A percentile compares a stretch with the other conserved stretches of the same genome.
phyloP scores from a whole-genome alignment of 1,140 invertebrate genomes.

The Trachymyrmex septentrionalis region DNA sequence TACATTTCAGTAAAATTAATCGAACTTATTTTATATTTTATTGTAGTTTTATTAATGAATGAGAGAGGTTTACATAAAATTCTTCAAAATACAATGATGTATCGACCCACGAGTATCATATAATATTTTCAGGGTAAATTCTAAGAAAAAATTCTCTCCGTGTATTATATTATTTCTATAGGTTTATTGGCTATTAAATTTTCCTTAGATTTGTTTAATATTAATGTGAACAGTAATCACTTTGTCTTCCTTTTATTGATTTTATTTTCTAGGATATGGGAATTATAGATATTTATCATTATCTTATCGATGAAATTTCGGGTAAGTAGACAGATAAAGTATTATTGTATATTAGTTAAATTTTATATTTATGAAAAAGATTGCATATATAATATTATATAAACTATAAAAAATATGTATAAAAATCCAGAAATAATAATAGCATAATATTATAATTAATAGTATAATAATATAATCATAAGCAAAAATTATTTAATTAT shows the following conservation, averaged over 20 bases:
- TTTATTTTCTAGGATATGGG: slow-evolving; percentile 76
- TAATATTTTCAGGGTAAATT: too few species aligned
- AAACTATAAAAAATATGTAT: background rate
- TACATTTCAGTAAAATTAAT: too few species aligned
- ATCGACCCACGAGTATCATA: too few species aligned
- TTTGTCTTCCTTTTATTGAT: slow-evolving; percentile 9
- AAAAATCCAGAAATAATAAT: slow-evolving; percentile 11
- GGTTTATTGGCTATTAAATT: background rate
- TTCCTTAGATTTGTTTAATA: background rate
- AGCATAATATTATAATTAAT: background rate
- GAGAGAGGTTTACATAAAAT: too few species aligned
- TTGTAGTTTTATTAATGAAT: too few species aligned
- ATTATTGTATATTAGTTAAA: background rate
- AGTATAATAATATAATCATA: background rate
- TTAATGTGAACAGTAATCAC: background rate
- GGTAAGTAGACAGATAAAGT: slow-evolving; percentile 72
- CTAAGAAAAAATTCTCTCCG: too few species aligned
- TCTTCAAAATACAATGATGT: too few species aligned
- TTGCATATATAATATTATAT: background rate
- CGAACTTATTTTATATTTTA: too few species aligned
- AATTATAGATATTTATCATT: slow-evolving; percentile 78
- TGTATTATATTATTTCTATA: background rate
- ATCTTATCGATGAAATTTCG: slow-evolving; percentile 80
- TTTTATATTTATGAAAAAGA: background rate
- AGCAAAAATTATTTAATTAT: background rate